phyloP scores from a whole-genome alignment of 64 coral and sea anemone genomes.

The Porites lutea region DNA sequence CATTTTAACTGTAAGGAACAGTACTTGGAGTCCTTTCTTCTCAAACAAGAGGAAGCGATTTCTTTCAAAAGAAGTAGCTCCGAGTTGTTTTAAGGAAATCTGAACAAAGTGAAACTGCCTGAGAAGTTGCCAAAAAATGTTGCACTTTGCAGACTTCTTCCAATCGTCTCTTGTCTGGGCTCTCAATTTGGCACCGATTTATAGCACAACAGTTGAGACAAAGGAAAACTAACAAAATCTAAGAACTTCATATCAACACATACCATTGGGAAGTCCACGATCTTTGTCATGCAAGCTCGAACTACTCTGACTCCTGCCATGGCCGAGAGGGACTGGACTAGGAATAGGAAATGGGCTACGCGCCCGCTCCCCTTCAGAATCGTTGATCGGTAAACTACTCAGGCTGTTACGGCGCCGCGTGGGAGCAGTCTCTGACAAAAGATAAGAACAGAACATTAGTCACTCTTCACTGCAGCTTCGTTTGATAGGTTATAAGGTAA shows the following conservation, averaged over 20 bases:
- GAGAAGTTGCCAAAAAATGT: no score
- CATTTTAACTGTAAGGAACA: no score
- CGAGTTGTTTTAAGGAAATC: no score
- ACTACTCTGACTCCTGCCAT: slow-evolving; percentile 68
- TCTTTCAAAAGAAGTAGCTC: no score
- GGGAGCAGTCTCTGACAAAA: slow-evolving; percentile 30
- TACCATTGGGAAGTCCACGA: slow-evolving; percentile 43
- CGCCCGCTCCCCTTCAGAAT: slow-evolving; percentile 31
- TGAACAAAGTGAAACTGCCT: no score
- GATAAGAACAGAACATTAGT: neutral
- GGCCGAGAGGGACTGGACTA: slow-evolving; percentile 73
- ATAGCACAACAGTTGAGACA: neutral
- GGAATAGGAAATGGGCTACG: slow-evolving; percentile 50
- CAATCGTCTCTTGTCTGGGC: no score
- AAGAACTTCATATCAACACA: neutral
- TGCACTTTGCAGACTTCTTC: no score
- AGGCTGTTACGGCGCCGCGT: slow-evolving; percentile 73
- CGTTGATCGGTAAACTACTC: slow-evolving; percentile 59
- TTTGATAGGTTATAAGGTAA: no score
- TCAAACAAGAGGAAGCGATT: no score
- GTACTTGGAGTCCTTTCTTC: no score
- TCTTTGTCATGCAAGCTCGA: slow-evolving; percentile 47
- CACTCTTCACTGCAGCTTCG: no score
- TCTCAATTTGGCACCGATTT: no score
- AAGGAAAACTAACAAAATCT: neutral